phyloP scores from a whole-genome alignment of 2,113 vertebrate species.

The Anolis sagrei region DNA sequence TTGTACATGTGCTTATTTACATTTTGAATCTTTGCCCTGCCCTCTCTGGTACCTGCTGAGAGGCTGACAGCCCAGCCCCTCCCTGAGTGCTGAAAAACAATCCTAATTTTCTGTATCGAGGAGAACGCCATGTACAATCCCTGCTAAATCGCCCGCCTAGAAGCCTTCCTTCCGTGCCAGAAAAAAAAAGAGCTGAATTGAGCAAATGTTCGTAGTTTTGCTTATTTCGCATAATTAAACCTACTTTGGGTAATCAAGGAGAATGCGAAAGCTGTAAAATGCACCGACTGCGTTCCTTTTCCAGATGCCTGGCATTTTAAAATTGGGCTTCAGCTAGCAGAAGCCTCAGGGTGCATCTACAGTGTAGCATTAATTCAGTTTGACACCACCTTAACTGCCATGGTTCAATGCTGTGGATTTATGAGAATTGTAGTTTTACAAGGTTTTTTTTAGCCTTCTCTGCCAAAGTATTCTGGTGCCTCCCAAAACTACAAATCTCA shows the following conservation, averaged over 20 bases:
- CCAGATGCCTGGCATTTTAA: neutral
- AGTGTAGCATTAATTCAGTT: too few relatives aligned
- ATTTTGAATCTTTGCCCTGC: slow-evolving; percentile 5
- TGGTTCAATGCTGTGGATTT: too few relatives aligned
- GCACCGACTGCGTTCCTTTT: neutral
- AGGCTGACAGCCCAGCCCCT: neutral
- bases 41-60: neutral
- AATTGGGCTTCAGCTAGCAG: neutral
- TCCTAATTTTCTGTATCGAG: neutral
- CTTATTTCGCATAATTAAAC: neutral
- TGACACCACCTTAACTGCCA: too few relatives aligned
- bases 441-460: too few relatives aligned
- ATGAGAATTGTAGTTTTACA: too few relatives aligned
- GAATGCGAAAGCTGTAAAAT: neutral
- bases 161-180: neutral
- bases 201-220: neutral
- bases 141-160: neutral
- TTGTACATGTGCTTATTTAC: slow-evolving; percentile 14
- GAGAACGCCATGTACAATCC: neutral
- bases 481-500: too few relatives aligned
- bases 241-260: neutral
- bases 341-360: too few relatives aligned
- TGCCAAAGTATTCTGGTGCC: too few relatives aligned
- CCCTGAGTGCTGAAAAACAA: neutral
- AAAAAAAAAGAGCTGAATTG: neutral